Conservation (phyloP, 1,140 invertebrate species). For the Drosophila kepulauana region DNA sequence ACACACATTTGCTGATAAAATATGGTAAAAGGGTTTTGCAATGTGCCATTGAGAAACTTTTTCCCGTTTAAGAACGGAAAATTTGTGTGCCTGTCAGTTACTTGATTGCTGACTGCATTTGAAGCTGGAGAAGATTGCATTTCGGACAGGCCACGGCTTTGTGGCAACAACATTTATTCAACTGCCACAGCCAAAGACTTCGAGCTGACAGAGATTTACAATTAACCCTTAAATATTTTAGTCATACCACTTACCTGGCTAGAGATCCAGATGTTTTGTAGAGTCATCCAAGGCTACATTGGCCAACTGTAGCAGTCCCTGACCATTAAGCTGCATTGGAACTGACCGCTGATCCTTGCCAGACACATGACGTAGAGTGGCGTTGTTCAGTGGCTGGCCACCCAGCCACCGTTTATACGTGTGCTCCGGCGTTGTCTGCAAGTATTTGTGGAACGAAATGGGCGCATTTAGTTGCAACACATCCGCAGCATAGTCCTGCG, state of each 20-base stretch:
- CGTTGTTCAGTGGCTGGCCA: slow-evolving; percentile 36
- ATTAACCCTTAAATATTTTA: slow-evolving; percentile 26
- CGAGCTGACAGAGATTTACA: slow-evolving; percentile 66
- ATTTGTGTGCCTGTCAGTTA: slow-evolving; percentile 67
- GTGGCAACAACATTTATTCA: slow-evolving; percentile 55
- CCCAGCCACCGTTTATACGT: slow-evolving; percentile 60
- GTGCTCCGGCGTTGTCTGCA: slow-evolving; percentile 88
- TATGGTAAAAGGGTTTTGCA: slow-evolving; percentile 15
- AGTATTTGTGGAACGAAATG: slow-evolving; percentile 95
- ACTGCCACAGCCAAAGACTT: slow-evolving; percentile 42
- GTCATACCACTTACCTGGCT: slow-evolving; percentile 47
- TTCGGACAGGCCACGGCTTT: slow-evolving; percentile 45
- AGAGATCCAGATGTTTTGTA: slow-evolving; percentile 69
- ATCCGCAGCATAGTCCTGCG: slow-evolving; percentile 90
- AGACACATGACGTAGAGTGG: slow-evolving; percentile 25
- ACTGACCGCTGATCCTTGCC: slow-evolving; percentile 8
- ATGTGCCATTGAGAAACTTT: slow-evolving; percentile 49
- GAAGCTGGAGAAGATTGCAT: slow-evolving; percentile 53
- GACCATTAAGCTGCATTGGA: not conserved
- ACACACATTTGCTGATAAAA: not conserved
- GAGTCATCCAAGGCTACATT: slow-evolving; percentile 13
- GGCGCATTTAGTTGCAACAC: slow-evolving; percentile 88
- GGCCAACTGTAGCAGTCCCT: slow-evolving; percentile 30
- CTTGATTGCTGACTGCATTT: slow-evolving; percentile 36
- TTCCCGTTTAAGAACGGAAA: slow-evolving; percentile 52